A percentile compares a stretch with the other conserved stretches of the same genome.
Evolutionary conservation across 2,113 vertebrate genomes (phyloP).

Genomic region (Elephas maximus): DNA sequence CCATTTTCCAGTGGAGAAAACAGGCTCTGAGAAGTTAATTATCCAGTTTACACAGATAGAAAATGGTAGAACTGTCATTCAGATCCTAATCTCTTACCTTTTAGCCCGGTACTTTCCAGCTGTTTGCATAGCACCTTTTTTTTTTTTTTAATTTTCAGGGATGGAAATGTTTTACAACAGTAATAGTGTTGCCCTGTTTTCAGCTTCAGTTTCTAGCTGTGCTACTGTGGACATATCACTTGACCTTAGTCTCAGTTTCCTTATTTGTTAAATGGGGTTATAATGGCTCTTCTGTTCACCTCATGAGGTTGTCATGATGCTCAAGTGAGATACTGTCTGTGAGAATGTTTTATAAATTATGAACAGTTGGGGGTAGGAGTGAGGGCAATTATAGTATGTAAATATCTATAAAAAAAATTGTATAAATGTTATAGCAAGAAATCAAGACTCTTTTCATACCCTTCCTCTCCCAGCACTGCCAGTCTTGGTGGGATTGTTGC

Average conservation of each 20-base stretch:
- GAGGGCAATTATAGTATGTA: not conserved
- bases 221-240: not conserved
- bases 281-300: slow-evolving; percentile 15
- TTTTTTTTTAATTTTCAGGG: slow-evolving; percentile 1
- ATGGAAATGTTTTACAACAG: not conserved
- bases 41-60: not conserved
- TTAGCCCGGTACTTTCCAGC: not conserved
- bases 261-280: not conserved
- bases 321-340: slow-evolving; percentile 32
- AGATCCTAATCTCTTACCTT: not conserved
- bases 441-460: not conserved
- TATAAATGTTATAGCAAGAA: slow-evolving; percentile 14
- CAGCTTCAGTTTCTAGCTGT: not conserved
- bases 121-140: slow-evolving; percentile 25
- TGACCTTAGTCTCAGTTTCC: not conserved
- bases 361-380: not conserved
- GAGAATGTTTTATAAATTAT: slow-evolving; percentile 26
- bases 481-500: slow-evolving; percentile 22
- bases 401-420: not conserved
- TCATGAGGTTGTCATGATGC: not conserved
- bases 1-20: slow-evolving; percentile 20
- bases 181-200: not conserved
- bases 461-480: not conserved
- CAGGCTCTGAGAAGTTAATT: slow-evolving; percentile 11
- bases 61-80: slow-evolving; percentile 27